Percentiles rank a stretch among this genome's conserved stretches.
These are phyloP conservation scores for Danio aesculapii DNA, from an alignment of 2,797 vertebrate genomes.

Conservation along the genomic window DNA sequence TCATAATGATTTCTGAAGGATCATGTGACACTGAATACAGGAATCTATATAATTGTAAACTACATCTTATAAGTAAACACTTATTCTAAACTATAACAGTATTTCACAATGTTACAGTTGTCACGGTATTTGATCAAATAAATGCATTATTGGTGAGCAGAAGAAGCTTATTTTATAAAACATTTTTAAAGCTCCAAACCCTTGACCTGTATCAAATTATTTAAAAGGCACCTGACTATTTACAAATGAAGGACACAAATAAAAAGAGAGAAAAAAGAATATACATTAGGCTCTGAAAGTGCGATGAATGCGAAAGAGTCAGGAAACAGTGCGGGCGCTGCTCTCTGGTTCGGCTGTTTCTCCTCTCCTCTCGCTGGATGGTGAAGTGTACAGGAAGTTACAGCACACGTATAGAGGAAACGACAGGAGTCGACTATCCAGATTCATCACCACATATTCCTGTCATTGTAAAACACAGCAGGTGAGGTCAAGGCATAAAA, in stretches of 20 bases:
- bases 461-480: slow-evolving; percentile 58
- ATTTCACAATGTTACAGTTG: too few relatives aligned
- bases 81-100: too few relatives aligned
- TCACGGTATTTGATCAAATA: too few relatives aligned
- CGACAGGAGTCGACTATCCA: slow-evolving; percentile 91
- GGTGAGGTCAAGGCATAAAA: neutral
- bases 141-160: too few relatives aligned
- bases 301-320: slow-evolving; percentile 55
- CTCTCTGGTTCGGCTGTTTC: slow-evolving; percentile 75
- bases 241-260: slow-evolving; percentile 31
- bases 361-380: slow-evolving; percentile 78
- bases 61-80: too few relatives aligned
- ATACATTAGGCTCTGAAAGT: slow-evolving; percentile 50
- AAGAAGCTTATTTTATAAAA: too few relatives aligned
- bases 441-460: slow-evolving; percentile 97
- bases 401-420: slow-evolving; percentile 97
- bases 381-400: slow-evolving; percentile 94
- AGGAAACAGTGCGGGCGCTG: slow-evolving; percentile 68
- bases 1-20: too few relatives aligned
- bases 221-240: slow-evolving; percentile 48
- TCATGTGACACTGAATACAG: too few relatives aligned
- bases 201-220: neutral
- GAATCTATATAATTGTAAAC: too few relatives aligned
- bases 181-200: too few relatives aligned
- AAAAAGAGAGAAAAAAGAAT: slow-evolving; percentile 34